Conservation (phyloP, 2,888 invertebrate species). For the Oscheius sp. region DNA sequence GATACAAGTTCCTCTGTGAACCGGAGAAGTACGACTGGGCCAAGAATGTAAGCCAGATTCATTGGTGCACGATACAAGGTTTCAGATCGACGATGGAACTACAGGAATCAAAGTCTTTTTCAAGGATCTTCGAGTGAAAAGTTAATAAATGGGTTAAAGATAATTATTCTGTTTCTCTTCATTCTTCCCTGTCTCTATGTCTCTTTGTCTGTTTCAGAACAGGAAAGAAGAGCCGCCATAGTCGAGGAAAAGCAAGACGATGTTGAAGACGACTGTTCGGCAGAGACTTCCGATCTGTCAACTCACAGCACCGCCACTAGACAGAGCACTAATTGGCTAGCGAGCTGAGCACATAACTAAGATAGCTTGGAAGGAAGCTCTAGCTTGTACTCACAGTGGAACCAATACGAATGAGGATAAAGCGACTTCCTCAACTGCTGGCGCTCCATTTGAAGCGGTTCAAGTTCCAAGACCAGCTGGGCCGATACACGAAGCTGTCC, state of each 20-base stretch:
- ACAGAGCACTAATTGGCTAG: too few relatives aligned
- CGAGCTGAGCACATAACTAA: too few relatives aligned
- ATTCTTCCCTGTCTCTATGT: too few relatives aligned
- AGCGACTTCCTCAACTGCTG: slow-evolving; percentile 95
- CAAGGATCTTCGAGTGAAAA: slow-evolving; percentile 25
- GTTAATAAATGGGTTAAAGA: neutral
- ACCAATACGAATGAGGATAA: slow-evolving; percentile 85
- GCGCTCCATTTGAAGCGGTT: slow-evolving; percentile 90
- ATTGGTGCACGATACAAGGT: neutral
- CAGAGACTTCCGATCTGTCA: too few relatives aligned
- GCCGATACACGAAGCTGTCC: slow-evolving; percentile 97
- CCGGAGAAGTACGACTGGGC: slow-evolving; percentile 29
- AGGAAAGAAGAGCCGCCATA: too few relatives aligned
- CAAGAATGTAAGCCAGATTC: neutral
- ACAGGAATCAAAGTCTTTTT: slow-evolving; percentile 26
- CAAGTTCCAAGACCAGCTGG: slow-evolving; percentile 90
- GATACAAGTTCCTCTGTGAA: slow-evolving; percentile 22
- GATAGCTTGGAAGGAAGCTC: too few relatives aligned
- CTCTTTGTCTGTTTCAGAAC: too few relatives aligned
- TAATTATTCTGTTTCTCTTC: too few relatives aligned
- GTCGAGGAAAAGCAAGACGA: too few relatives aligned
- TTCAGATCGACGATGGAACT: slow-evolving; percentile 31
- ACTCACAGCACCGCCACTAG: too few relatives aligned
- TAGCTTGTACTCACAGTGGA: too few relatives aligned
- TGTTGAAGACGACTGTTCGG: too few relatives aligned